phyloP scores from a whole-genome alignment of 2,797 vertebrate species.

The Oophaga sylvatica region DNA sequence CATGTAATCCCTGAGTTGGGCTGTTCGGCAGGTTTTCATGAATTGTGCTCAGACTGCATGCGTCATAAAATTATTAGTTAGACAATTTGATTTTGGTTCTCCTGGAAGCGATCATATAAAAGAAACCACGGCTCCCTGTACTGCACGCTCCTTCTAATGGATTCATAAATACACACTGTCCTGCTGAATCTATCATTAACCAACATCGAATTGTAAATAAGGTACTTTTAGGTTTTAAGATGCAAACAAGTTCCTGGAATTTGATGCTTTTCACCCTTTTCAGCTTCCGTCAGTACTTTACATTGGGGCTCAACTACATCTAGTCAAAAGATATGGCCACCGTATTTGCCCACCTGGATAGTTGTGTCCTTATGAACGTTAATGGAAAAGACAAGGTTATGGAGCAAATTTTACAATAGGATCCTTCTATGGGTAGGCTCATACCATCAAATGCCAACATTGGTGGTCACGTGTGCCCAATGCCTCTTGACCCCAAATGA shows the following conservation, averaged over 20 bases:
- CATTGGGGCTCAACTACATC: neutral
- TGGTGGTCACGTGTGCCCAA: neutral
- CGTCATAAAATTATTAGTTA: slow-evolving; percentile 34
- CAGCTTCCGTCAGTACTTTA: neutral
- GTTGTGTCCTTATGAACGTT: neutral
- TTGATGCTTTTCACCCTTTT: neutral
- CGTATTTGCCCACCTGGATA: neutral
- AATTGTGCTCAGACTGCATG: neutral
- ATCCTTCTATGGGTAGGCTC: neutral
- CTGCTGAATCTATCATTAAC: slow-evolving; percentile 17
- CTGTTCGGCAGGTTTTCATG: slow-evolving; percentile 4
- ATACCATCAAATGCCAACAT: neutral
- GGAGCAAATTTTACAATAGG: neutral
- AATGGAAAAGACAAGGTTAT: neutral
- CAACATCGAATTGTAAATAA: neutral
- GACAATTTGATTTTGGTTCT: slow-evolving; percentile 14
- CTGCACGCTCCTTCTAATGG: neutral
- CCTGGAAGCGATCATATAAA: neutral
- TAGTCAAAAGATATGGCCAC: neutral
- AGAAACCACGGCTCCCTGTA: slow-evolving; percentile 23
- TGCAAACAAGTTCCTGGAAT: neutral
- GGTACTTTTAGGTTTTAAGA: neutral
- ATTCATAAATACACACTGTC: slow-evolving; percentile 26
- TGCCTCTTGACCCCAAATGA: neutral
- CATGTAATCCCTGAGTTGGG: slow-evolving; percentile 14